These are phyloP conservation scores for Nannoperca obscura DNA, from an alignment of 2,797 vertebrate genomes.

Conservation along the genomic window DNA sequence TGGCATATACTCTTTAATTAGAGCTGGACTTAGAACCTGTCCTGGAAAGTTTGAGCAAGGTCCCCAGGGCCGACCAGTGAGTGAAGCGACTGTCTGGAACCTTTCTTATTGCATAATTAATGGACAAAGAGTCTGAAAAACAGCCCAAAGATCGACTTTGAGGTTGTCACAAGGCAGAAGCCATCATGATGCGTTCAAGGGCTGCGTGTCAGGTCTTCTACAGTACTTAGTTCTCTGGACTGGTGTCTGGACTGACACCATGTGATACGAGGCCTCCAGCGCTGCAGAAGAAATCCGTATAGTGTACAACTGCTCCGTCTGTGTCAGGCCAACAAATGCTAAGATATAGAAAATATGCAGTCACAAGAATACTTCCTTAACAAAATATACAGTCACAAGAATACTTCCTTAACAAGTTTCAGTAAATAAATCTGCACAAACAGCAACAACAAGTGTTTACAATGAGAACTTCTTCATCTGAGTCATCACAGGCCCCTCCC, in stretches of 20 bases:
- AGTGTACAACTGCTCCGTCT: neutral
- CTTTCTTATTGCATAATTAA: neutral
- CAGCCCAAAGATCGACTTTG: neutral
- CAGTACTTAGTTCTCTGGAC: too few species aligned
- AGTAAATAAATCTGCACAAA: slow-evolving; percentile 27
- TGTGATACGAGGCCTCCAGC: too few species aligned
- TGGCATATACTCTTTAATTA: neutral
- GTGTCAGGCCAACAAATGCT: neutral
- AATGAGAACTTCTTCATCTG: slow-evolving; percentile 20
- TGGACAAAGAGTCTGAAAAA: neutral
- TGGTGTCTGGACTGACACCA: too few species aligned
- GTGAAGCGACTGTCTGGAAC: neutral
- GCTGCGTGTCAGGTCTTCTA: neutral
- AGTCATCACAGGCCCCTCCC: slow-evolving; percentile 15
- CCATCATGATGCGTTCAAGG: neutral
- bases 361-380: neutral
- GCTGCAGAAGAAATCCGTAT: neutral
- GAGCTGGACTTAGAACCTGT: neutral
- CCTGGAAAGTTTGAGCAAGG: too few species aligned
- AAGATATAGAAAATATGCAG: neutral
- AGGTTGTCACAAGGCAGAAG: neutral
- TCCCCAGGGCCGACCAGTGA: too few species aligned
- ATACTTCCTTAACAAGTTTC: neutral
- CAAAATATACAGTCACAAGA: neutral
- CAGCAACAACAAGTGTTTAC: slow-evolving; percentile 5